Evolutionary conservation across 2,113 vertebrate species (phyloP).

Genomic region (Ancistrus triradiatus): DNA sequence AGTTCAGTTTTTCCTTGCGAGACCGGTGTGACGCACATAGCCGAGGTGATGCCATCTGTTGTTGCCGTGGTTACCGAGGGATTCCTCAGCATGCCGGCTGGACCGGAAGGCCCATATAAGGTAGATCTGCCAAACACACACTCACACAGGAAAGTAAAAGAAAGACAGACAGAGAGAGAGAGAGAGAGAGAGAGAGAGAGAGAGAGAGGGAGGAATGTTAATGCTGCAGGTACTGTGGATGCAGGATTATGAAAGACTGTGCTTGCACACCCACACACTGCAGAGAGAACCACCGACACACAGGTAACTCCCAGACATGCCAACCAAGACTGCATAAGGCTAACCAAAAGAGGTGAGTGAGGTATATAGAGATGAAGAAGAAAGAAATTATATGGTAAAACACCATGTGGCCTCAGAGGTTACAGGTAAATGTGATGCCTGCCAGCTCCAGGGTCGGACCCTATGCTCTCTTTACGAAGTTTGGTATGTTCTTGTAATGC

Average conservation of each 20-base stretch:
- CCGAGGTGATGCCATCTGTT: conserved; percentile 21
- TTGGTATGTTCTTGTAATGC: too few species aligned
- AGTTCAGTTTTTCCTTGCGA: conserved; percentile 30
- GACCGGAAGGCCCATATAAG: conserved; percentile 31
- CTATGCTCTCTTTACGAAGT: too few species aligned
- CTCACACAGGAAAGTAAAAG: too few species aligned
- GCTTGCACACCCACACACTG: conserved; percentile 6
- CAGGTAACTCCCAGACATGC: conserved; percentile 4
- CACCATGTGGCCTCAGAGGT: too few species aligned
- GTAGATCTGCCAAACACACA: not conserved
- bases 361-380: too few species aligned
- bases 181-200: not conserved
- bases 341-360: too few species aligned
- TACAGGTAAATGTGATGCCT: too few species aligned
- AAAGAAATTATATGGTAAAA: too few species aligned
- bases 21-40: conserved; percentile 31
- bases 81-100: conserved; percentile 33
- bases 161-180: not conserved
- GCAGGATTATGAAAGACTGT: not conserved
- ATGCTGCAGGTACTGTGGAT: conserved; percentile 24
- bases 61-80: conserved; percentile 32
- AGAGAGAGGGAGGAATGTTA: not conserved
- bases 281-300: not conserved
- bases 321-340: too few species aligned
- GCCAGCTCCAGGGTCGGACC: too few species aligned